Evolutionary conservation across 2,113 vertebrate species (phyloP), one percentile per base, ranked within the genome.

Genomic region (Propithecus coquereli): DNA sequence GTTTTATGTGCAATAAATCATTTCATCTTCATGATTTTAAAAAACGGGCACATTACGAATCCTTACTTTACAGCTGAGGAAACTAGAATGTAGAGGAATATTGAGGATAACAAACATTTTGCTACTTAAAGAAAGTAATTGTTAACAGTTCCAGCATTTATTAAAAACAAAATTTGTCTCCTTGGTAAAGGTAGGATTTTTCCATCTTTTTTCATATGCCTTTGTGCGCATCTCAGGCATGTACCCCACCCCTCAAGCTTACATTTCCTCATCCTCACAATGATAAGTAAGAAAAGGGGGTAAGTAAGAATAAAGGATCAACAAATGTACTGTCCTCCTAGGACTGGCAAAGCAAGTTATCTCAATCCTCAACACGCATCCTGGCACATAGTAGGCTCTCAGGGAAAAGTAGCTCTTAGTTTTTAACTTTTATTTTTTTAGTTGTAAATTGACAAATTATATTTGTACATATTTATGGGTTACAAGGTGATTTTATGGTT

Each of bases 1-100:
- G 87, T 22, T 92, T 94, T 93, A 71, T 61, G 76, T 13, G 45
- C 50, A 90, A 92, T 80, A 68, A 81, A 40, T 93, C 40, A 87
- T 93, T 80, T 79, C 52, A 82, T 94, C 34, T 63, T 94, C 34
- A 52, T 52, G 76, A 73, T 22, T 43, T 85, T 79, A 63, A 8
- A 34, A 81, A 85, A 76, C 37, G 57, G 40, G 40, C 12, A 57
- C 54, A 47, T 79, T 80, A 82, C n/a, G 50, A 74, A 61, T 76
- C 54, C 30, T 73, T 70, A 79, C 84, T 66, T 98, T 89, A 93
- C 12, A 86, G 86, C 12, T 18, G 63, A 77, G 45, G 10, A 79
- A 82, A 93, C 0, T 34, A 18, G 71, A 79, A 61, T 23, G 61
- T 12, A 81, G 25, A n/a, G 43, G 83, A 91, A 52, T 85, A 90